Evolutionary conservation across 2,888 invertebrate species (phyloP).

Genomic region (Listrodromus nycthemerus): DNA sequence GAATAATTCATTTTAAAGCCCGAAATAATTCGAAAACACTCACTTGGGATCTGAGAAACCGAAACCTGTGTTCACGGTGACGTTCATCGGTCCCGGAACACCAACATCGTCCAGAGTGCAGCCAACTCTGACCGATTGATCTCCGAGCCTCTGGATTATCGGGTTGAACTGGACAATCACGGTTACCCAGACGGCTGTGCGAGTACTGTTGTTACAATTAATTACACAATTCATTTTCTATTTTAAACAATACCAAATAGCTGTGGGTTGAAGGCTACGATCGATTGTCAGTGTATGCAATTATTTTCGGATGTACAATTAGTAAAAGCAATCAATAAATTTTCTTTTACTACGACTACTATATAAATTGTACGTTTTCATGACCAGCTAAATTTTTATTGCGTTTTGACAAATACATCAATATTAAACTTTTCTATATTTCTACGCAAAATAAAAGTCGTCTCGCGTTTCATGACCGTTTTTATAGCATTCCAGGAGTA

Average conservation of each 20-base stretch:
- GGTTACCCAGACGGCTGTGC: constrained; percentile 88
- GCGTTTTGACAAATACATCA: not conserved
- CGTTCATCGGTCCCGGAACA: constrained; percentile 84
- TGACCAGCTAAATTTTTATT: not conserved
- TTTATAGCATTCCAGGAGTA: not conserved
- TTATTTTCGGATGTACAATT: too few relatives aligned
- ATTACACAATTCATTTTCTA: constrained; percentile 5
- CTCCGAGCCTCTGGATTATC: constrained; percentile 93
- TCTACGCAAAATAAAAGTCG: not conserved
- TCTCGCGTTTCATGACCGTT: not conserved
- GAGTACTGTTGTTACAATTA: too few relatives aligned
- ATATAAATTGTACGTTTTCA: not conserved
- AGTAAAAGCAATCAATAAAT: too few relatives aligned
- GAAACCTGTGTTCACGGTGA: constrained; percentile 87
- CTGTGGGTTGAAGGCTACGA: too few relatives aligned
- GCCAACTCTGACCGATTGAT: constrained; percentile 92
- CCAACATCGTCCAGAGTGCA: constrained; percentile 88
- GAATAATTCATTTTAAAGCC: too few relatives aligned
- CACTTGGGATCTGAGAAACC: constrained; percentile 86
- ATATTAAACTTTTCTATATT: not conserved
- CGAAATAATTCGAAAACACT: too few relatives aligned
- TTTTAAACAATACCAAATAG: not conserved
- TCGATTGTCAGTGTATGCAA: too few relatives aligned
- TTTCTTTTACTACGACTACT: too few relatives aligned
- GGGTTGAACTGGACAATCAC: constrained; percentile 94